Conservation (phyloP, 2,113 vertebrate genomes). For the Eclectus roratus region DNA sequence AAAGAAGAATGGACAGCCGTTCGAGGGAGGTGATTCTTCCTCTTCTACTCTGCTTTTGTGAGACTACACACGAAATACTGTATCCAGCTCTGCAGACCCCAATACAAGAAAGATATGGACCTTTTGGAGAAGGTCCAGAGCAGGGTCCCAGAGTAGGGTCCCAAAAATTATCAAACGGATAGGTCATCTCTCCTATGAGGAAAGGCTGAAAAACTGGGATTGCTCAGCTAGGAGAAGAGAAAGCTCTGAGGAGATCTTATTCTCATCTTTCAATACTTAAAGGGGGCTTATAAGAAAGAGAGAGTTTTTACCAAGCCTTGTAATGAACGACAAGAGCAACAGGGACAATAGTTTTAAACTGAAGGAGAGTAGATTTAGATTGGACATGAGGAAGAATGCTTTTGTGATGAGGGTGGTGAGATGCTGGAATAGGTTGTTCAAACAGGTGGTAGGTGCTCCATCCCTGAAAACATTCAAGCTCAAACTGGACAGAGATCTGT, state of each 20-base stretch:
- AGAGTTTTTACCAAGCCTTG: neutral
- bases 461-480: neutral
- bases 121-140: rapidly evolving
- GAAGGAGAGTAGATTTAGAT: neutral
- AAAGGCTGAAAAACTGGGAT: neutral
- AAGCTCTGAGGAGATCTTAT: neutral
- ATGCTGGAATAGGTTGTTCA: neutral
- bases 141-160: neutral
- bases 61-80: too few species aligned
- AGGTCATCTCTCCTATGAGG: neutral
- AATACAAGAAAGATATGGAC: neutral
- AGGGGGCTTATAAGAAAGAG: neutral
- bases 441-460: neutral
- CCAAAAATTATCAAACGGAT: neutral
- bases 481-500: neutral
- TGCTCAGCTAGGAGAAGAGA: neutral
- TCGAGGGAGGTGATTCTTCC: neutral
- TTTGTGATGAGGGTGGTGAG: neutral
- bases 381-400: neutral
- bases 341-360: neutral
- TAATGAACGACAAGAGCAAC: neutral
- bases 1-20: neutral
- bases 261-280: neutral
- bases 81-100: neutral
- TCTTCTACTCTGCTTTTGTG: neutral